A percentile compares a stretch with the other conserved stretches of the same genome.
phyloP scores from a whole-genome alignment of 2,888 invertebrate genomes.

The Euphydryas editha region DNA sequence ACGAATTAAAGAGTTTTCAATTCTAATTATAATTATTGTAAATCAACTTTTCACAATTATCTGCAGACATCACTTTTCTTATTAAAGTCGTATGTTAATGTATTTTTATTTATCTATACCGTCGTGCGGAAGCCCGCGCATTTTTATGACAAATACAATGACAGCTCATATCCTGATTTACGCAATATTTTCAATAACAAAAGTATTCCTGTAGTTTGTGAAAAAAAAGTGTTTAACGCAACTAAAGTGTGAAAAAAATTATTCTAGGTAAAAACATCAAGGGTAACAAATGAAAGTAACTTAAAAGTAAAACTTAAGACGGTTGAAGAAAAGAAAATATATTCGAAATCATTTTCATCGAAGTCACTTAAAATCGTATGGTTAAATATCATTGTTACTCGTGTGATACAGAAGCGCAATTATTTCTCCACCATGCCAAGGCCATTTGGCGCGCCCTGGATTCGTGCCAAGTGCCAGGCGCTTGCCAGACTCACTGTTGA shows the following conservation, averaged over 20 bases:
- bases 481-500: conserved; percentile 28
- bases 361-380: conserved; percentile 5
- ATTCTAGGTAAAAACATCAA: no score
- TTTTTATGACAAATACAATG: neutral
- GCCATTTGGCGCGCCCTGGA: conserved; percentile 23
- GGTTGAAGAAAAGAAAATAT: neutral
- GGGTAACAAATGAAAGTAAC: no score
- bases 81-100: no score
- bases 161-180: neutral
- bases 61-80: no score
- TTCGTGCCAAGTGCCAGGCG: conserved; percentile 16
- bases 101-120: neutral
- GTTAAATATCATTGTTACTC: neutral
- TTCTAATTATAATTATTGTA: no score
- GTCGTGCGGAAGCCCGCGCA: neutral
- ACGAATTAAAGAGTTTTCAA: no score
- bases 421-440: conserved; percentile 23
- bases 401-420: conserved; percentile 14
- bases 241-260: neutral
- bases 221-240: neutral
- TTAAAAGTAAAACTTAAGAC: no score
- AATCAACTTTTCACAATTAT: no score
- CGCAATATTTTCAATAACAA: neutral
- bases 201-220: neutral
- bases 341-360: neutral